Evolutionary conservation across 2,113 vertebrate species (phyloP), one percentile per base, ranked within the genome.

Genomic region (Amphiprion percula): DNA sequence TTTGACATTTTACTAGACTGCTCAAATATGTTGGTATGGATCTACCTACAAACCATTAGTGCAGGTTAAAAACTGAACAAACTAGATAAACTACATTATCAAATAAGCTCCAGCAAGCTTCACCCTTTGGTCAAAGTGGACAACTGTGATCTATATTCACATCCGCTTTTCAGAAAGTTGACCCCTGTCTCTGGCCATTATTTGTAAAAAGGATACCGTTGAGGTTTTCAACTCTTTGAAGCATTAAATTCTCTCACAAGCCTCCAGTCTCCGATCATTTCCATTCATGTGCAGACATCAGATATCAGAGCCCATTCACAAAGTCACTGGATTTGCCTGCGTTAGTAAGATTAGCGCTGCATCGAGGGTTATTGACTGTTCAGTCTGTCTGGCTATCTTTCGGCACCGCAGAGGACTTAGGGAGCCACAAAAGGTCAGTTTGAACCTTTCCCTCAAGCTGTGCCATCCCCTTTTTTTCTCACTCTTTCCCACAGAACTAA

Each of bases 401-500:
- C 91, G 81, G 83, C 87, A 92, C 89, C 79, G 59, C 24, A 5
- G 59, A 74, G 75, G 89, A 90, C 79, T 88, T 64, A 74, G 46
- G 39, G 65, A 87, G 80, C 80, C 77, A 91, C 91, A 90, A 92
- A 92, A 88, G 92, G 89, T 88, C 92, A 91, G 86, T 88, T 90
- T 88, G 81, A 83, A 91, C 90, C 85, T 86, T 90, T 83, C 75
- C 78, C 84, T 86, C 84, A 77, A 84, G 70, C 85, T 56, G 74
- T 83, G 74, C 84, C 77, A 62, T 72, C 87, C 70, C 44, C 41
- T 68, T 64, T 44, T 67, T 68, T 64, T 44, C 47, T 52, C 66
- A 70, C 74, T 30, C 77, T 82, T 94, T 94, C 93, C 93, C 92
- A 94, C 90, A 92, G 83, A 91, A 83, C 90, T 94, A 94, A 95